Evolutionary conservation across 1,140 invertebrate genomes (phyloP).

Genomic region (Drusus annulatus): DNA sequence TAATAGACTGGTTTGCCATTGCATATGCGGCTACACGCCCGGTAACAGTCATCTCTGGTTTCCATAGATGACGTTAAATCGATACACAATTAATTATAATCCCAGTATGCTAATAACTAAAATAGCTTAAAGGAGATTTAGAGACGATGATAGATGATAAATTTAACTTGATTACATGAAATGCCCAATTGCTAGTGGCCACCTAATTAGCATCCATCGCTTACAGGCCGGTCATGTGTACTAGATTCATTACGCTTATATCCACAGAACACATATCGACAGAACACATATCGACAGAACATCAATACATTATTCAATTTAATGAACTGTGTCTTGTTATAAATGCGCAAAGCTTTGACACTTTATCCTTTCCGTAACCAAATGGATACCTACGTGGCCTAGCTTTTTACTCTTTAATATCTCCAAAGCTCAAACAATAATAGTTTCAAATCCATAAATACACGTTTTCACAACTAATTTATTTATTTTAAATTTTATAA

Average conservation of each 20-base stretch:
- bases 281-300: neutral
- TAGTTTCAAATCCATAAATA: too few species aligned
- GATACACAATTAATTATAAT: neutral
- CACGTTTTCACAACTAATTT: too few species aligned
- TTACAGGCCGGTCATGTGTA: neutral
- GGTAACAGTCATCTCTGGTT: neutral
- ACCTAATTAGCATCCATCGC: neutral
- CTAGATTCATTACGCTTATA: neutral
- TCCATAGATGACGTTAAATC: neutral
- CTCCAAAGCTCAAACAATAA: too few species aligned
- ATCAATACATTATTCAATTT: neutral
- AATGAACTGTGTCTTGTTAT: too few species aligned
- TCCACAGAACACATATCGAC: neutral
- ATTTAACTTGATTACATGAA: slow-evolving; percentile 19
- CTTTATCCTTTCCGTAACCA: too few species aligned
- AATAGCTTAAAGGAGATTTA: neutral
- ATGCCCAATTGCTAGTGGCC: neutral
- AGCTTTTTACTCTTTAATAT: too few species aligned
- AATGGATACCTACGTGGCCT: too few species aligned
- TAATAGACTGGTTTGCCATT: neutral
- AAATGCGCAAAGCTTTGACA: too few species aligned
- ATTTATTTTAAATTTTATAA: too few species aligned
- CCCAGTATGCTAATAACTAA: too few species aligned
- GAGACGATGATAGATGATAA: neutral
- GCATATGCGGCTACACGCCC: neutral